Percentiles rank a stretch among this genome's conserved stretches.
phyloP scores from a whole-genome alignment of 2,888 invertebrate genomes.

The Gasteruption jaculator region DNA sequence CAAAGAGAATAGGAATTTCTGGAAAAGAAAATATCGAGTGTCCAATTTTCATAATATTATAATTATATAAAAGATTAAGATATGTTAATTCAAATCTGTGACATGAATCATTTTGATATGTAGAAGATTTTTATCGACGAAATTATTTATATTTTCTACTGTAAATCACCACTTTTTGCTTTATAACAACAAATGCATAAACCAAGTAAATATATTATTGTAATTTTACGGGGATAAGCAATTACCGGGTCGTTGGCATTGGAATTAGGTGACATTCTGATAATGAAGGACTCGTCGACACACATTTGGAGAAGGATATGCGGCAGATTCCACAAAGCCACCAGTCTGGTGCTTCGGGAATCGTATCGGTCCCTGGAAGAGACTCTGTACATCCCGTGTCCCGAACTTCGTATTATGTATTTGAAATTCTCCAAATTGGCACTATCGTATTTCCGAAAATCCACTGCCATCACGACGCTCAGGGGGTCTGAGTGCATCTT shows the following conservation, averaged over 20 bases:
- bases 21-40: too few relatives aligned
- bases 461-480: constrained; percentile 33
- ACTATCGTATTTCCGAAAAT: constrained; percentile 31
- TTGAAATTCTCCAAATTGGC: constrained; percentile 29
- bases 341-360: background rate
- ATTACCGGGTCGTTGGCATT: constrained; percentile 13
- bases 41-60: too few relatives aligned
- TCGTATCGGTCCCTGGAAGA: constrained; percentile 7
- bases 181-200: background rate
- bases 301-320: constrained; percentile 40
- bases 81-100: background rate
- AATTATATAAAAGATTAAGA: constrained; percentile 1
- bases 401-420: constrained; percentile 36
- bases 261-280: constrained; percentile 19
- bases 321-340: constrained; percentile 22
- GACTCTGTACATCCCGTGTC: constrained; percentile 21
- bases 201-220: too few relatives aligned
- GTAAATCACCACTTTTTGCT: background rate
- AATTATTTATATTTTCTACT: background rate
- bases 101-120: background rate
- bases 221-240: constrained; percentile 5
- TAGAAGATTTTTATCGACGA: constrained; percentile 5
- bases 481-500: constrained; percentile 13
- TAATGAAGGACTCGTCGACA: constrained; percentile 36
- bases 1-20: constrained; percentile 32